Conservation (phyloP, 2,888 invertebrate genomes). For the Zygogramma bicolorata region DNA sequence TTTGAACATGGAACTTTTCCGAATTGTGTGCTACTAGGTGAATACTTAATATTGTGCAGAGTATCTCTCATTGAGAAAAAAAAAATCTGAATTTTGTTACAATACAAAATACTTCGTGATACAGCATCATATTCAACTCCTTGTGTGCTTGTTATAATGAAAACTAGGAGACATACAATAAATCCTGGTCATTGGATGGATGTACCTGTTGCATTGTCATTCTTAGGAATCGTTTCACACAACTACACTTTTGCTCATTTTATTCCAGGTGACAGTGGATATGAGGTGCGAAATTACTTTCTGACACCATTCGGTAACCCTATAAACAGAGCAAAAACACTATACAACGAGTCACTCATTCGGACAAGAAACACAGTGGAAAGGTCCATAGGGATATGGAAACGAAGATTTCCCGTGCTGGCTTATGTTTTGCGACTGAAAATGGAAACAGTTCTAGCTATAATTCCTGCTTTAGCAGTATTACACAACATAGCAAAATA, state of each 20-base stretch:
- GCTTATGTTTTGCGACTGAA: constrained; percentile 16
- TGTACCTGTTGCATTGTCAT: background rate
- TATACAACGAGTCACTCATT: background rate
- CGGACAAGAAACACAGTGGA: background rate
- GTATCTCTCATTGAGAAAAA: background rate
- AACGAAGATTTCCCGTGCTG: background rate
- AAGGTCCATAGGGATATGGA: background rate
- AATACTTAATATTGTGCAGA: too few species aligned
- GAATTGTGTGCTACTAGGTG: background rate
- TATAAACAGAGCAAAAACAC: background rate
- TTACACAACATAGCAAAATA: constrained; percentile 29
- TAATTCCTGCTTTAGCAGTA: constrained; percentile 32
- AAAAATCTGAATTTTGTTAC: too few species aligned
- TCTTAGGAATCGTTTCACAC: background rate
- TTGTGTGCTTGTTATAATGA: too few species aligned
- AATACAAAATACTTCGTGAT: too few species aligned
- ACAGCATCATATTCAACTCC: too few species aligned
- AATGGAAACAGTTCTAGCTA: constrained; percentile 15
- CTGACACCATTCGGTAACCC: background rate
- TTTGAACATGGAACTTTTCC: background rate
- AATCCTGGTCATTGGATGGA: too few species aligned
- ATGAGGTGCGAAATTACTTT: constrained; percentile 19
- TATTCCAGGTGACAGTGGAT: constrained; percentile 27
- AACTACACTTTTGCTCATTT: background rate
- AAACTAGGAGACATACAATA: too few species aligned